Percentiles rank a stretch among this genome's conserved stretches.
Conservation (phyloP, 2,113 vertebrate species). For the Paratilapia polleni region DNA sequence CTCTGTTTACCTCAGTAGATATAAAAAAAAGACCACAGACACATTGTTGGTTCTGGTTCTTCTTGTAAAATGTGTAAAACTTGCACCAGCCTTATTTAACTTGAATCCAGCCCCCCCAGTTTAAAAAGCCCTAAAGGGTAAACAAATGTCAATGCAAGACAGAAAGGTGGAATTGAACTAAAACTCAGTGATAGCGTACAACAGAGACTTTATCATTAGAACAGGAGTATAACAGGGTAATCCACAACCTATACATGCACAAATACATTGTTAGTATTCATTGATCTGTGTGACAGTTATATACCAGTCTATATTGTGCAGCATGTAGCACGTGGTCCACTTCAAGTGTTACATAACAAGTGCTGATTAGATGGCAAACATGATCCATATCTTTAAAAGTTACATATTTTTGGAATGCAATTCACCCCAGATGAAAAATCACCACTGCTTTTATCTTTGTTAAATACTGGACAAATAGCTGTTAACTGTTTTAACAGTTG, state of each 20-base stretch:
- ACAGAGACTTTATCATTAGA: not conserved
- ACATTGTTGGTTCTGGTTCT: not conserved
- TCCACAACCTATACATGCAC: not conserved
- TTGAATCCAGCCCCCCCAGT: not conserved
- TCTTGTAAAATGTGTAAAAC: not conserved
- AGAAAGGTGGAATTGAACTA: not conserved
- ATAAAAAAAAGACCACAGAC: not conserved
- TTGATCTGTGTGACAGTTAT: not conserved
- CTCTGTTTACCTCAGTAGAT: not conserved
- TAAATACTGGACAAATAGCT: too few relatives aligned
- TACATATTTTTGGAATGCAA: not conserved
- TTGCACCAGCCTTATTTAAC: not conserved
- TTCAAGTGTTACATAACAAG: slow-evolving; percentile 23
- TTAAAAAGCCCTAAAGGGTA: not conserved
- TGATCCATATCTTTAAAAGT: not conserved
- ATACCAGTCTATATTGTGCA: not conserved
- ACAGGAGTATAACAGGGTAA: not conserved
- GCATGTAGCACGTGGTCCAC: not conserved
- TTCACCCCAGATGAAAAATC: not conserved
- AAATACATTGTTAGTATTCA: not conserved
- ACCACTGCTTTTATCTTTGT: not conserved
- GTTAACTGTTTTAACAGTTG: not conserved
- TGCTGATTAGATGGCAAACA: not conserved
- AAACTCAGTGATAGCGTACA: accelerated
- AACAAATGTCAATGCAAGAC: not conserved